Percentiles rank a stretch among this genome's conserved stretches.
phyloP scores from a whole-genome alignment of 2,888 invertebrate species.

The Scaptomyza tumidula region DNA sequence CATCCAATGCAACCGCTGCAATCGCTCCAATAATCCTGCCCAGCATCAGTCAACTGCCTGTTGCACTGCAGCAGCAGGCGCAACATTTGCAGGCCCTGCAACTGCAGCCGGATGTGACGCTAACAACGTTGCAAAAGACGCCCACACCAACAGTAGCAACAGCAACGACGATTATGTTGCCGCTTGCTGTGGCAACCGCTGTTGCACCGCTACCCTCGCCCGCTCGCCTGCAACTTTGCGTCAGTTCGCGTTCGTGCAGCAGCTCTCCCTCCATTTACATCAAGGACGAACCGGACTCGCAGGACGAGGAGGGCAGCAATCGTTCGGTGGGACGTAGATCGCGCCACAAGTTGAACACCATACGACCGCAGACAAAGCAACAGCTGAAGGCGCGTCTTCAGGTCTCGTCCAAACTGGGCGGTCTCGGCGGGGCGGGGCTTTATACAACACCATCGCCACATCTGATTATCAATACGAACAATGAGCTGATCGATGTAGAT shows the following conservation, averaged over 20 bases:
- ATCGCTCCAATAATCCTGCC: constrained; percentile 25
- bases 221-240: constrained; percentile 44
- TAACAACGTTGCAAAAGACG: constrained; percentile 64
- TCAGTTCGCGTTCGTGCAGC: constrained; percentile 76
- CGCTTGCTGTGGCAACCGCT: constrained; percentile 12
- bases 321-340: constrained; percentile 13
- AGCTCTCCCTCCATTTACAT: constrained; percentile 82
- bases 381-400: constrained; percentile 63
- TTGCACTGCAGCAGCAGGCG: constrained; percentile 63
- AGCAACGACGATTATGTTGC: neutral
- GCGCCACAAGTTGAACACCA: constrained; percentile 58
- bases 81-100: constrained; percentile 70
- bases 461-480: constrained; percentile 70
- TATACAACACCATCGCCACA: constrained; percentile 64
- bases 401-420: constrained; percentile 23
- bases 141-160: constrained; percentile 6
- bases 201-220: constrained; percentile 32
- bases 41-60: constrained; percentile 57
- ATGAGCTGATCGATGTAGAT: constrained; percentile 72
- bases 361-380: constrained; percentile 65
- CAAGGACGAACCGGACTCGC: constrained; percentile 81
- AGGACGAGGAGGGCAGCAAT: constrained; percentile 29
- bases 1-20: neutral
- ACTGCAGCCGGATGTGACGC: constrained; percentile 76
- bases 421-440: constrained; percentile 10